Percentiles rank a stretch among this genome's conserved stretches.
Evolutionary conservation across 2,113 vertebrate genomes (phyloP).

Genomic region (Excalfactoria chinensis): DNA sequence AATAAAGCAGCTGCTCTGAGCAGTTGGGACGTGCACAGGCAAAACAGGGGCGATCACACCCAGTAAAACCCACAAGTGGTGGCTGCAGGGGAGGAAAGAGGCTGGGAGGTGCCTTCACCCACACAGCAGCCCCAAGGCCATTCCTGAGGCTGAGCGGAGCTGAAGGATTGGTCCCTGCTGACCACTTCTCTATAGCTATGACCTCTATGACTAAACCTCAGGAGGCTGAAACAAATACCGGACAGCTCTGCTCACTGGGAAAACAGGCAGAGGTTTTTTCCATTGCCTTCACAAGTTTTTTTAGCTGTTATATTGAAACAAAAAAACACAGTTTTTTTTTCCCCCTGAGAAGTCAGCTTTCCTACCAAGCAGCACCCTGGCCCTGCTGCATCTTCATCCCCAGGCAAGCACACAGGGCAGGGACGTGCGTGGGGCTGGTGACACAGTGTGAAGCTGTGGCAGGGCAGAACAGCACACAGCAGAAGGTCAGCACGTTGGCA

Average conservation of each 20-base stretch:
- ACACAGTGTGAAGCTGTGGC: background rate
- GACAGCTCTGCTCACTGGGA: background rate
- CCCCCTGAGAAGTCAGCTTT: background rate
- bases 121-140: background rate
- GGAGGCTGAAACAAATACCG: background rate
- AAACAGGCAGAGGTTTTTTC: background rate
- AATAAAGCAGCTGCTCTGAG: background rate
- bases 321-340: background rate
- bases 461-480: background rate
- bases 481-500: background rate
- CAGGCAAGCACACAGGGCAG: background rate
- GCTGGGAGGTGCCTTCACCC: background rate
- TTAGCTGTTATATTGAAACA: background rate
- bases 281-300: background rate
- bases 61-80: background rate
- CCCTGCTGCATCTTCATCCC: background rate
- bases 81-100: background rate
- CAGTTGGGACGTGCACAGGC: background rate
- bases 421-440: background rate
- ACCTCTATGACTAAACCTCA: constrained; percentile 6
- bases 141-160: background rate
- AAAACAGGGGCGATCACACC: background rate
- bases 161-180: background rate
- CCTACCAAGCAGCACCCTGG: rapidly evolving
- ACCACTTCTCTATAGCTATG: background rate